Percentiles rank a stretch among this genome's conserved stretches.
Conservation (phyloP, 2,888 invertebrate species). For the Alentia gelatinosa region DNA sequence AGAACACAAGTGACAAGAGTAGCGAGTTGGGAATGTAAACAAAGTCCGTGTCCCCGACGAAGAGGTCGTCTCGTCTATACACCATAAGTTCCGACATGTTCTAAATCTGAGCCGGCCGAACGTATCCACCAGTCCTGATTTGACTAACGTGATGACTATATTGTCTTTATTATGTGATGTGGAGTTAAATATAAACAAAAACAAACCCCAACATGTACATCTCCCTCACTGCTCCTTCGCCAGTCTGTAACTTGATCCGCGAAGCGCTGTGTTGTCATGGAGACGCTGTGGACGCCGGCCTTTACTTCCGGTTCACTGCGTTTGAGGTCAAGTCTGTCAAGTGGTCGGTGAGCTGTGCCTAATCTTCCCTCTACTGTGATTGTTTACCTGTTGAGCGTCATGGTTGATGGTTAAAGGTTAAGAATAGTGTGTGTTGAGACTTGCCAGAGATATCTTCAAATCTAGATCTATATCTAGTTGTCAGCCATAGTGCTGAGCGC, state of each 20-base stretch:
- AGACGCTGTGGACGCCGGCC: neutral
- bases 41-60: no score
- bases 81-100: no score
- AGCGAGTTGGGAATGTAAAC: slow-evolving; percentile 1
- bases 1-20: no score
- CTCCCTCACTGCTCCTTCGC: neutral
- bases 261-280: neutral
- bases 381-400: neutral
- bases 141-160: neutral
- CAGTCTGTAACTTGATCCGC: neutral
- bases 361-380: neutral
- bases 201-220: neutral
- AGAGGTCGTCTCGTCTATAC: no score
- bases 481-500: no score
- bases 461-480: no score
- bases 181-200: neutral
- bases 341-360: slow-evolving; percentile 1
- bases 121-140: no score
- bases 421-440: neutral
- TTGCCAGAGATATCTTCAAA: neutral
- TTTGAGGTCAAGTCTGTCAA: neutral
- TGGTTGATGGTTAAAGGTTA: neutral
- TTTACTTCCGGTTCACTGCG: neutral
- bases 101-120: no score
- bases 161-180: neutral